A percentile compares a stretch with the other conserved stretches of the same genome.
These are phyloP conservation scores for Centroberyx gerrardi DNA, from an alignment of 2,797 vertebrate genomes.

Conservation along the genomic window DNA sequence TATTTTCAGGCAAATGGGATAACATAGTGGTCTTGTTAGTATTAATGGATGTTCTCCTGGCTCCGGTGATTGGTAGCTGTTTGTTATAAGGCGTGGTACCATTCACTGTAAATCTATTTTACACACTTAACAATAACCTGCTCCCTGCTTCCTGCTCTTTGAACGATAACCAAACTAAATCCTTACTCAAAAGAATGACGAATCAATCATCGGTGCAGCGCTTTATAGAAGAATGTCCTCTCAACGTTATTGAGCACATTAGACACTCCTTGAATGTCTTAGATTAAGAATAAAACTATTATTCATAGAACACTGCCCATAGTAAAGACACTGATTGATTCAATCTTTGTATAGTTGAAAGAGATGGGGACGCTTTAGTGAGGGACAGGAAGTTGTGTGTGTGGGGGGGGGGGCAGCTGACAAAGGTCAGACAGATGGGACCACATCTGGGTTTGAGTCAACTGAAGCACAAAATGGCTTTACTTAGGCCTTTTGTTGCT, in stretches of 20 bases:
- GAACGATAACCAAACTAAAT: constrained; percentile 7
- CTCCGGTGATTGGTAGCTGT: neutral
- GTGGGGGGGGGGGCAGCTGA: constrained; percentile 1
- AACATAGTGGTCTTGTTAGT: neutral
- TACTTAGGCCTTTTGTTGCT: constrained; percentile 63
- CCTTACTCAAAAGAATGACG: constrained; percentile 27
- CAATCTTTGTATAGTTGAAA: constrained; percentile 44
- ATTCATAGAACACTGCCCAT: constrained; percentile 11
- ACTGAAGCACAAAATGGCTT: constrained; percentile 68
- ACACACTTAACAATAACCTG: neutral
- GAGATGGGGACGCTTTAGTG: constrained; percentile 18
- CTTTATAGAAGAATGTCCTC: neutral
- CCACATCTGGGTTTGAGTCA: constrained; percentile 40
- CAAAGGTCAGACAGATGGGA: constrained; percentile 72
- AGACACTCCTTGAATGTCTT: constrained; percentile 9
- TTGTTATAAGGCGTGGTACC: neutral
- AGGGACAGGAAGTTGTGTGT: constrained; percentile 31
- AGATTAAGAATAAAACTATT: constrained; percentile 14
- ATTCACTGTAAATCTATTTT: neutral
- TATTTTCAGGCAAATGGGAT: neutral
- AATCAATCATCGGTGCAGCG: constrained; percentile 35
- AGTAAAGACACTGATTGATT: constrained; percentile 39
- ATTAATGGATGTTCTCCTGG: neutral
- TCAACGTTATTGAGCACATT: neutral
- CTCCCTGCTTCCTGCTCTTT: neutral